Evolutionary conservation across 2,797 vertebrate genomes (phyloP).

Genomic region (Gobio occitaniae): DNA sequence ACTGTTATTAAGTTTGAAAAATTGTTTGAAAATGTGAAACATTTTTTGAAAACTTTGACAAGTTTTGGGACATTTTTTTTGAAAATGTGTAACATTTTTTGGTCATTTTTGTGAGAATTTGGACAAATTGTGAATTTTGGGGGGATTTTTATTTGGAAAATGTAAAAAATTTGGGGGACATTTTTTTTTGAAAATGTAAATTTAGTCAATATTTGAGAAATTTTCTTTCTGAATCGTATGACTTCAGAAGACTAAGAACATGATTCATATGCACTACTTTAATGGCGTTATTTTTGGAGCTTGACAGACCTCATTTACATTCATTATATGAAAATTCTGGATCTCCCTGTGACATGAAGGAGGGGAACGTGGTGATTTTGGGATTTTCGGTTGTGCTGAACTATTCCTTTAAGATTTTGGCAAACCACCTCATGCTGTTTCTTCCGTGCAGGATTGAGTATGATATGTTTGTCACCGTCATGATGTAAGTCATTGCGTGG

Average conservation of each 20-base stretch:
- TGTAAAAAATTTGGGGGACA: too few relatives aligned
- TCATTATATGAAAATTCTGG: background rate
- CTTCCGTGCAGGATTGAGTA: constrained; percentile 8
- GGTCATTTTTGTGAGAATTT: too few relatives aligned
- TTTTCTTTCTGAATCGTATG: too few relatives aligned
- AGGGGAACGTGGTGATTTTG: background rate
- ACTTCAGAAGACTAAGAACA: background rate
- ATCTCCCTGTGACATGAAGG: background rate
- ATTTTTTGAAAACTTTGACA: too few relatives aligned
- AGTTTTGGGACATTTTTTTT: too few relatives aligned
- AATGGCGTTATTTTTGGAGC: background rate
- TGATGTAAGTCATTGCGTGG: constrained; percentile 70
- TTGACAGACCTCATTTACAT: background rate
- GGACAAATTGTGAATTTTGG: too few relatives aligned
- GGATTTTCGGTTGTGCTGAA: background rate
- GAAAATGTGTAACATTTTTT: too few relatives aligned
- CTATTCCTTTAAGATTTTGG: background rate
- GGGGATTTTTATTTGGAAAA: too few relatives aligned
- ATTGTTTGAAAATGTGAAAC: too few relatives aligned
- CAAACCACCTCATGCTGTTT: constrained; percentile 24
- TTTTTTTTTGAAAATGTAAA: too few relatives aligned
- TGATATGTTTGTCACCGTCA: background rate
- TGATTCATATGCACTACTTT: background rate
- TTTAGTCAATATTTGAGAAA: too few relatives aligned
- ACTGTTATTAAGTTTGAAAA: too few relatives aligned